Evolutionary conservation across 2,113 vertebrate genomes (phyloP), one percentile per base, ranked within the genome.

Genomic region (Erythrocercus mccallii): DNA sequence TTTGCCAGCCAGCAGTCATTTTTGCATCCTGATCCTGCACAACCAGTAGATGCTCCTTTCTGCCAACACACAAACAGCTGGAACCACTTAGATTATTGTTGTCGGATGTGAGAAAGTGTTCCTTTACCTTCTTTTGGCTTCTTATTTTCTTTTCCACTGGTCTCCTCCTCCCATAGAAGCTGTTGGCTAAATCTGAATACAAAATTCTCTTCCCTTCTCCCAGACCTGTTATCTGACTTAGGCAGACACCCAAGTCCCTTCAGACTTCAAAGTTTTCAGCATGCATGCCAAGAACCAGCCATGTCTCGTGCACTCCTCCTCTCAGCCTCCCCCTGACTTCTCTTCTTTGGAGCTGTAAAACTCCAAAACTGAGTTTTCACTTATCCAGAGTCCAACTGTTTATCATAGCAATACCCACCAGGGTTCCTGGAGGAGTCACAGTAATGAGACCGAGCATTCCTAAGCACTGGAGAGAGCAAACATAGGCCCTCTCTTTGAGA

Each of bases 201-300:
- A 82, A 79, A 95, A 61, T 21, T 83, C 50, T 70, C 27, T 38
- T 94, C 53, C 50, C 30, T 92, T 90, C 51, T 92, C 24, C n/a
- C 48, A 91, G 56, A 48, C 31, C 78, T 86, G 25, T 95, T 94
- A 91, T 92, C 83, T 84, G 24, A 13, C 60, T 84, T 90, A 93
- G 82, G 88, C 92, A 94, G 76, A 78, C 91, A 88, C 80, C 72
- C 82, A 93, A 71, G 76, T 74, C 60, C 35, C 80, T 91, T 60
- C 69, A 84, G 76, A 88, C 56, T 93, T 48, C 72, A 51, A 90
- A 73, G 60, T 78, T 83, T 95, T 92, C 65, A 78, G 35, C 33
- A 21, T 27, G 18, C n/a, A n/a, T 74, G 83, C 92, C 92, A 96
- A 80, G 48, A 94, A 68, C 4, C 47, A 90, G n/a, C 72, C 47